Evolutionary conservation across 2,797 vertebrate genomes (phyloP).

Genomic region (Decapterus maruadsi): DNA sequence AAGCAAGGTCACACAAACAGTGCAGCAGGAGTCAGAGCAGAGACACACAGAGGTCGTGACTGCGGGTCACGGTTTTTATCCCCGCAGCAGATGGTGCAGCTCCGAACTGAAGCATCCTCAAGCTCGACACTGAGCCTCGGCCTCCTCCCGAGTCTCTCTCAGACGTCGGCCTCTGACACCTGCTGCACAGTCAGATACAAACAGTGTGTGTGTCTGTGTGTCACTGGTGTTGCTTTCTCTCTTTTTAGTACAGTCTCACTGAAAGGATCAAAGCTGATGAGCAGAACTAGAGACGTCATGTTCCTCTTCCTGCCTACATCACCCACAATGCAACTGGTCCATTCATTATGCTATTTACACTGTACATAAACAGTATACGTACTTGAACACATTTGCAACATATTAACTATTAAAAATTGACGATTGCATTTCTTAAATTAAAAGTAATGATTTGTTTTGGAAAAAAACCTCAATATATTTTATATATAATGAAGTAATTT

Average conservation of each 20-base stretch:
- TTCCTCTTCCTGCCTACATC: not conserved
- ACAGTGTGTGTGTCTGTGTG: too few species aligned
- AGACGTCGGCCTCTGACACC: not conserved
- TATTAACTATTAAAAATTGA: too few species aligned
- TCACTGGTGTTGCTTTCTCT: not conserved
- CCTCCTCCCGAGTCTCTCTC: not conserved
- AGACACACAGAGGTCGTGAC: not conserved
- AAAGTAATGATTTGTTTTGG: too few species aligned
- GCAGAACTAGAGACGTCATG: not conserved
- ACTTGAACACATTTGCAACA: too few species aligned
- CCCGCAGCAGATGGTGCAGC: constrained; percentile 12
- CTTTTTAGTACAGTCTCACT: not conserved
- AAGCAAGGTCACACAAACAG: constrained; percentile 21
- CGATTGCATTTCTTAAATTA: too few species aligned
- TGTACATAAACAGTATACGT: too few species aligned
- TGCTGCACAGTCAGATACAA: not conserved
- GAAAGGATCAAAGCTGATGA: not conserved
- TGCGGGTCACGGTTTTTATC: constrained; percentile 14
- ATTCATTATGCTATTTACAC: too few species aligned
- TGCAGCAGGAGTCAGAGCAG: not conserved
- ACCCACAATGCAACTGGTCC: not conserved
- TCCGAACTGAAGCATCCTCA: not conserved
- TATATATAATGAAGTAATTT: too few species aligned
- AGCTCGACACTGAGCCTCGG: not conserved
- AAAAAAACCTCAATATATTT: too few species aligned